These are phyloP conservation scores for Cataglyphis cursor DNA, from an alignment of 2,888 invertebrate species.

Conservation along the genomic window DNA sequence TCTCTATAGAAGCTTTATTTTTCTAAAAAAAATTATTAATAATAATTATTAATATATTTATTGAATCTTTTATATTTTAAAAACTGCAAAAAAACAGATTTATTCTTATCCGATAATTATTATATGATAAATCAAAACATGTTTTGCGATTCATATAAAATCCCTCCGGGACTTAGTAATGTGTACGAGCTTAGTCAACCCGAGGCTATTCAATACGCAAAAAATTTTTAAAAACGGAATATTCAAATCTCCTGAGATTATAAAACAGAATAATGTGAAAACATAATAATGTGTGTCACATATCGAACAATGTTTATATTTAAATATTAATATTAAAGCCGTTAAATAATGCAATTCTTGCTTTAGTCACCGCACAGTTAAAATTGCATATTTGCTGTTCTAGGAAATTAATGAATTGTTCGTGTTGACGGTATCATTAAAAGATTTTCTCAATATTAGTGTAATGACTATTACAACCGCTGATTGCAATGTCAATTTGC, in stretches of 20 bases:
- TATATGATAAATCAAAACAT: neutral
- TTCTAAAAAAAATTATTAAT: conserved; percentile 21
- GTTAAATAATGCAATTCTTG: neutral
- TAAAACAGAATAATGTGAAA: no score
- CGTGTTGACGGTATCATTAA: conserved; percentile 18
- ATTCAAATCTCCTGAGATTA: neutral
- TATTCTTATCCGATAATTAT: conserved; percentile 6
- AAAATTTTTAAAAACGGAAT: neutral
- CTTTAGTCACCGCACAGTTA: neutral
- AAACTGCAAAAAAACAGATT: neutral
- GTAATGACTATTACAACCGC: conserved; percentile 16
- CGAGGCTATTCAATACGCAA: neutral
- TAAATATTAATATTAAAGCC: neutral
- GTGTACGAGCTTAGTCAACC: neutral
- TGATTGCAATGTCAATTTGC: neutral
- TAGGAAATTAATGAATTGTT: conserved; percentile 43
- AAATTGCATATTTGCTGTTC: conserved; percentile 28
- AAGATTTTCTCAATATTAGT: conserved; percentile 28
- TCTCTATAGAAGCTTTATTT: neutral
- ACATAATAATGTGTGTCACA: neutral
- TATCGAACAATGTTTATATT: neutral
- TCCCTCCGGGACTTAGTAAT: neutral
- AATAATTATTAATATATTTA: neutral
- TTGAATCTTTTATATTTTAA: neutral
- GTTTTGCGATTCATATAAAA: neutral